Base-by-base conservation (phyloP, 1,140 invertebrate genomes). In the Parasteatoda tepidariorum region DNA sequence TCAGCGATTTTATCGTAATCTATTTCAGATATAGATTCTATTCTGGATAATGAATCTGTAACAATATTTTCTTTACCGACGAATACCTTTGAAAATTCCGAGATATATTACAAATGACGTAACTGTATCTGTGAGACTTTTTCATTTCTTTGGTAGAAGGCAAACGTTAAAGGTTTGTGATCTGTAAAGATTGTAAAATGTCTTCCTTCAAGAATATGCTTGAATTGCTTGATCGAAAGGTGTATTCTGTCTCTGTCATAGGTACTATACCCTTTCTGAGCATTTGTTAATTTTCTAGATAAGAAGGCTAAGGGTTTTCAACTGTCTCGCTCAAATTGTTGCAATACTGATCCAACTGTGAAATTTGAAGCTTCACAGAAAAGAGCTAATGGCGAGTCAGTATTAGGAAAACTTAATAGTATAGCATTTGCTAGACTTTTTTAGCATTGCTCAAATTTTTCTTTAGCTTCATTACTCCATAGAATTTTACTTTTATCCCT, bases 281-380 rank as follows among this genome's bases (percentile, higher is more conserved):
- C n/a, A 15, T 30, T 15, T 18, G 4, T 71, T 28, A 88, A 84
- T n/a, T 73, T 59, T 22, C 74, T 62, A 28, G 75, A 84, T 41
- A 74, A 85, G 34, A 71, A 88, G 2, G n/a, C 54, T 13, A 87
- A 28, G 18, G 86, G 48, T 73, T 48, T 76, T 54, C 66, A 83
- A 15, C 28, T 31, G 0, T 38, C 34, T 22, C 26, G 13, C 15
- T 28, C 33, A 54, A 24, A 38, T 26, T 68, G 66, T 28, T 68
- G 34, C 66, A 22, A n/a, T 28, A 24, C 18, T 34, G 38, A 59
- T 13, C 84, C 83, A n/a, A 84, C 38, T 28, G 73, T 78, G 2
- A 24, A 48, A 24, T 71, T 31, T 22, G 18, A 74, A 18, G 83
- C 84, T 55, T 86, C 86, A 5, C 61, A 70, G 13, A 30, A 38